Evolutionary conservation across 2,797 vertebrate genomes (phyloP), one percentile per base, ranked within the genome.

Genomic region (Buphagus erythrorhynchus): DNA sequence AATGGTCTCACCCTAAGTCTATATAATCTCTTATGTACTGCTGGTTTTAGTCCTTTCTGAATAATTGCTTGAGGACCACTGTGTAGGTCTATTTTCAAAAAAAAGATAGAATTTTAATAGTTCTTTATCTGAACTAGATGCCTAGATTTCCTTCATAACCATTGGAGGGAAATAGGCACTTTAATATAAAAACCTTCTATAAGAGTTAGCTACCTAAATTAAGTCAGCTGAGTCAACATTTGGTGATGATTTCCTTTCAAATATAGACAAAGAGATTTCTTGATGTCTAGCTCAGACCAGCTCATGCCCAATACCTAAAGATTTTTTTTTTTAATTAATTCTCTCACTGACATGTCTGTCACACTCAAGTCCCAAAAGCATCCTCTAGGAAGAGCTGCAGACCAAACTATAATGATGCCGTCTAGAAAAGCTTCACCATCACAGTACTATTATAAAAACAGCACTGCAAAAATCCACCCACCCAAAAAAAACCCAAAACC

Each of bases 1-100:
- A 76, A 48, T 2, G 0, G 0, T 42, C 9, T 84, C 33, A 17
- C 4, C 38, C 0, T 1, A 62, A 52, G 6, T 24, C 48, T 25
- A 2, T 5, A 29, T 19, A 40, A 45, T 14, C 5, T 48, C 19
- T 58, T n/a, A 43, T 2, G 11, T 38, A 25, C 8, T 65, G 15
- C 33, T 65, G 3, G 6, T 57, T 52, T 22, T 66, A 66, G 20
- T 42, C 22, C 3, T 46, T 77, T 72, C 51, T 66, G 40, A 76
- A 66, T 12, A 12, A 66, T 75, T 84, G 62, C 48, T 73, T 52
- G 28, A 66, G 45, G 29, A 63, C 1, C 1, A 14, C 10, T 45
- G 9, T 28, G 17, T 7, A 51, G 22, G 20, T 77, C 71, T 76
- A 25, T 54, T 85, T 29, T 65, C 12, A 42, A 4, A 78, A 72